Conservation (phyloP, 1,140 invertebrate genomes). For the Phortica variegata region DNA sequence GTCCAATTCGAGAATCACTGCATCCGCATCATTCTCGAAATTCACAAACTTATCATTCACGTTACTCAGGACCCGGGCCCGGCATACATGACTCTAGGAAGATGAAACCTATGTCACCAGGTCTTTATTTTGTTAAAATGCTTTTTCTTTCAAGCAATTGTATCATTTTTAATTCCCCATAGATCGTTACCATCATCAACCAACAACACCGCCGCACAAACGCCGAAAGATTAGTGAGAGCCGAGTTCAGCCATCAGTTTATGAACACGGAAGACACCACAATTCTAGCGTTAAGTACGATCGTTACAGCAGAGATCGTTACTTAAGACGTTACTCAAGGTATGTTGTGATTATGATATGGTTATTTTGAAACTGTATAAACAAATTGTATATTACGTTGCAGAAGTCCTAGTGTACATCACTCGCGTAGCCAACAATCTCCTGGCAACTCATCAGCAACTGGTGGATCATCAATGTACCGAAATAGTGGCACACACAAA, state of each 20-base stretch:
- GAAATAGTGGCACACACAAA: slow-evolving; percentile 28
- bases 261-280: slow-evolving; percentile 40
- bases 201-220: slow-evolving; percentile 46
- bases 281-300: slow-evolving; percentile 40
- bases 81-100: slow-evolving; percentile 26
- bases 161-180: slow-evolving; percentile 23
- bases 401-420: slow-evolving; percentile 47
- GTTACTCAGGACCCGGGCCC: slow-evolving; percentile 29
- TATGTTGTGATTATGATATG: slow-evolving; percentile 1
- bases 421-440: slow-evolving; percentile 35
- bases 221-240: slow-evolving; percentile 45
- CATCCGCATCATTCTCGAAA: slow-evolving; percentile 23
- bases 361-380: not conserved
- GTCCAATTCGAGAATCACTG: slow-evolving; percentile 43
- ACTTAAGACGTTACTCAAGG: slow-evolving; percentile 39
- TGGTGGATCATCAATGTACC: slow-evolving; percentile 31
- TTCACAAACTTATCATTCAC: slow-evolving; percentile 28
- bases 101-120: slow-evolving; percentile 35
- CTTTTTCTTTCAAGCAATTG: not conserved
- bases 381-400: too few relatives aligned
- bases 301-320: slow-evolving; percentile 44
- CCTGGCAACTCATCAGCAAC: slow-evolving; percentile 21
- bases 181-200: slow-evolving; percentile 45
- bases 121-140: slow-evolving; percentile 13
- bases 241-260: slow-evolving; percentile 22